phyloP scores from a whole-genome alignment of 2,888 invertebrate species.

The Xylophagus ater region DNA sequence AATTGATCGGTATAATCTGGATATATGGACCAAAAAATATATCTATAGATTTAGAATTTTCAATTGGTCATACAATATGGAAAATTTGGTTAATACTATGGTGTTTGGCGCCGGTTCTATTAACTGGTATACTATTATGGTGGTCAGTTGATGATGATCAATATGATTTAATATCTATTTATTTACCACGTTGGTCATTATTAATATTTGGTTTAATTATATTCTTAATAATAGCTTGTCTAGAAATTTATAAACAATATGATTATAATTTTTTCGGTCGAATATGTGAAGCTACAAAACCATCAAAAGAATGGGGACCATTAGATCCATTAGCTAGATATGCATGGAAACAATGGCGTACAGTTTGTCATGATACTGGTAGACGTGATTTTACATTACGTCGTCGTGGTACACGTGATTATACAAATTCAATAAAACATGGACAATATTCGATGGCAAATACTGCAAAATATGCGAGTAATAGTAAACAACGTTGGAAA shows the following conservation, averaged over 20 bases:
- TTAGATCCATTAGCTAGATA: slow-evolving; percentile 39
- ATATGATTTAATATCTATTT: slow-evolving; percentile 27
- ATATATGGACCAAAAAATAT: slow-evolving; percentile 39
- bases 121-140: slow-evolving; percentile 36
- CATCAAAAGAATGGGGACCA: slow-evolving; percentile 41
- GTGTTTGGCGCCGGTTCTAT: slow-evolving; percentile 34
- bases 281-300: slow-evolving; percentile 39
- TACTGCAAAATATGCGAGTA: slow-evolving; percentile 13
- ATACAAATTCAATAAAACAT: slow-evolving; percentile 39
- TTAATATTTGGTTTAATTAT: slow-evolving; percentile 32
- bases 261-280: slow-evolving; percentile 40
- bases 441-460: slow-evolving; percentile 35
- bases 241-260: slow-evolving; percentile 38
- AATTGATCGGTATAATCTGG: slow-evolving; percentile 37
- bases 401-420: slow-evolving; percentile 37
- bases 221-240: slow-evolving; percentile 31
- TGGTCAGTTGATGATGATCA: slow-evolving; percentile 37
- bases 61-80: slow-evolving; percentile 37
- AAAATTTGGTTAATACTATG: slow-evolving; percentile 36
- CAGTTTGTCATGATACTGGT: slow-evolving; percentile 39
- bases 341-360: slow-evolving; percentile 40
- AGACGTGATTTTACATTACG: slow-evolving; percentile 37
- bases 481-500: slow-evolving; percentile 34
- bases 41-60: slow-evolving; percentile 38
- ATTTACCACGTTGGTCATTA: slow-evolving; percentile 37